Base-by-base conservation (phyloP, 2,797 vertebrate genomes). In the Mus spretus region DNA sequence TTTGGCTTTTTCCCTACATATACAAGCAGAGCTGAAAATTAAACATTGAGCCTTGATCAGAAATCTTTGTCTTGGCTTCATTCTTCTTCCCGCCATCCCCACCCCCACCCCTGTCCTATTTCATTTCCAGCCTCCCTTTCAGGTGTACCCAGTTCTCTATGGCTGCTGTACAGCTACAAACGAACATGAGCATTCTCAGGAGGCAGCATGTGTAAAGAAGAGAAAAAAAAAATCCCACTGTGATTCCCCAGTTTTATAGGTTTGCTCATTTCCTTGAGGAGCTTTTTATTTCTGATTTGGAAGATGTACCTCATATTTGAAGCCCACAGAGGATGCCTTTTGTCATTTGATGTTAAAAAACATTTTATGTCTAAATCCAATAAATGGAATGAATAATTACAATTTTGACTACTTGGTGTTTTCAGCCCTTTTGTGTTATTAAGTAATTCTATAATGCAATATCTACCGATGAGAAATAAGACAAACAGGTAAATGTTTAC, bases 371-470 rank as follows among this genome's bases (percentile, higher is more conserved):
- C 31, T 80, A 79, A 15, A 89, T 93, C 50, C 59, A 93, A 82
- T 85, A 63, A 77, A 40, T 75, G n/a, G 11, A 94, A 61, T 59
- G n/a, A 75, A 67, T 89, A 70, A 89, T 89, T 19, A 61, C 17
- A 75, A 59, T 85, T 50, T 72, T 85, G 19, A 67, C 15, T 6
- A n/a, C 28, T 84, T 6, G 19, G n/a, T 85, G 31, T 67, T 85
- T 85, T 85, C 63, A 85, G 63, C 31, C 63, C 63, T 53, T 14
- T 24, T 2, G 31, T 28, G 50, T 53, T 67, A 83, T 88, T 84
- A 93, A 83, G 80, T 83, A 96, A 67, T 88, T 90, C 72, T 84
- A 34, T 34, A 81, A 44, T 59, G 28, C 50, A 80, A 37, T 72
- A 55, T 94, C 86, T 31, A 59, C 22, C 57, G 19, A 65, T 57